Conservation (phyloP, 1,140 invertebrate genomes). For the Drosophila obscura region DNA sequence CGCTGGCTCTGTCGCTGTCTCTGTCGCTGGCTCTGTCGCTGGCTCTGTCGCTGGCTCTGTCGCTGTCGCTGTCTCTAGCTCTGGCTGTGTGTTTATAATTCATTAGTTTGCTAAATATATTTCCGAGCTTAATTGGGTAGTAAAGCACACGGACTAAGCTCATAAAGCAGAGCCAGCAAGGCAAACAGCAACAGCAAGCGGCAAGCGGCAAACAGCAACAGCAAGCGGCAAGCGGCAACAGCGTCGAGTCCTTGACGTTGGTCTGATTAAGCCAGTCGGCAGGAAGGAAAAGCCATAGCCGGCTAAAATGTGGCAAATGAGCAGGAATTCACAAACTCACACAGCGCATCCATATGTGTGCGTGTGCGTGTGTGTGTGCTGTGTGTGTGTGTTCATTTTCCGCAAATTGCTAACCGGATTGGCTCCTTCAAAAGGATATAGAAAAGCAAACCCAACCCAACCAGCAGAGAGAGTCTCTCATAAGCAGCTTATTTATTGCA, state of each 20-base stretch:
- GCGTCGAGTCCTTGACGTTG: conserved; percentile 21
- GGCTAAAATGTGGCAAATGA: conserved; percentile 9
- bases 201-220: background rate
- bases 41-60: background rate
- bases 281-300: conserved; percentile 25
- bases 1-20: background rate
- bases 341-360: background rate
- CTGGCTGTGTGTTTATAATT: conserved; percentile 61
- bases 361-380: background rate
- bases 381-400: conserved; percentile 4
- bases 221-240: background rate
- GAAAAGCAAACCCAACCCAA: background rate
- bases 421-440: too few relatives aligned
- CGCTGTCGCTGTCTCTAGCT: too few relatives aligned
- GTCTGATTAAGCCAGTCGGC: conserved; percentile 45
- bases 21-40: background rate
- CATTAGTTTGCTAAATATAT: conserved; percentile 78
- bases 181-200: conserved; percentile 28
- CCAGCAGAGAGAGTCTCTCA: too few relatives aligned
- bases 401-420: conserved; percentile 17
- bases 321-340: conserved; percentile 11
- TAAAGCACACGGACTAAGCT: conserved; percentile 63
- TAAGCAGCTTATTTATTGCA: too few relatives aligned
- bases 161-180: conserved; percentile 58
- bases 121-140: conserved; percentile 70